Conservation (phyloP, 2,113 vertebrate genomes). For the Mobula hypostoma region DNA sequence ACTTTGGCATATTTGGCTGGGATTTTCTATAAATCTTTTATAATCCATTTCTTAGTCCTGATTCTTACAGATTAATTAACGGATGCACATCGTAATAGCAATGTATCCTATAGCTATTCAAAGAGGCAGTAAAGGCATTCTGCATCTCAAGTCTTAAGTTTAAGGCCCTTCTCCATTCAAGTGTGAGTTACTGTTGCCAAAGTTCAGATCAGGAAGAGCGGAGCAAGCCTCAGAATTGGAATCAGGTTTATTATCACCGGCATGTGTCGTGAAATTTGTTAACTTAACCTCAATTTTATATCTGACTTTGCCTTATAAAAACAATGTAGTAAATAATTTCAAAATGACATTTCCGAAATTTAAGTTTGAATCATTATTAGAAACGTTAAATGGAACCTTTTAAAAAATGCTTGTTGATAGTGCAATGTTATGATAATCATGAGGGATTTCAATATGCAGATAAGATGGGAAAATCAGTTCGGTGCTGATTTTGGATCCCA, state of each 20-base stretch:
- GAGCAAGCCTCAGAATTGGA: too few relatives aligned
- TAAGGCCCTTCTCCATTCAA: too few relatives aligned
- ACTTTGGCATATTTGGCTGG: neutral
- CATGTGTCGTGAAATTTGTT: too few relatives aligned
- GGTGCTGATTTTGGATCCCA: too few relatives aligned
- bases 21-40: neutral
- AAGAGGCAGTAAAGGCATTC: neutral
- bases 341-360: neutral
- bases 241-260: too few relatives aligned
- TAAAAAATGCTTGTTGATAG: too few relatives aligned
- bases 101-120: neutral
- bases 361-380: constrained; percentile 26
- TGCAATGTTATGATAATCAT: too few relatives aligned
- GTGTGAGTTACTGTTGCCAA: neutral
- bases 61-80: neutral
- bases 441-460: too few relatives aligned
- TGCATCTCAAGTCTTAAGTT: neutral
- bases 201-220: neutral
- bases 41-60: neutral
- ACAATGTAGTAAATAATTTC: neutral
- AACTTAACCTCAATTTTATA: neutral
- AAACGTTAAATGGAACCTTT: constrained; percentile 41
- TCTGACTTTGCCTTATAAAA: neutral
- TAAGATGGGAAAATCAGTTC: too few relatives aligned
- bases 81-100: neutral